Evolutionary conservation across 2,113 vertebrate genomes (phyloP), one percentile per base, ranked within the genome.

Genomic region (Falco punctatus): DNA sequence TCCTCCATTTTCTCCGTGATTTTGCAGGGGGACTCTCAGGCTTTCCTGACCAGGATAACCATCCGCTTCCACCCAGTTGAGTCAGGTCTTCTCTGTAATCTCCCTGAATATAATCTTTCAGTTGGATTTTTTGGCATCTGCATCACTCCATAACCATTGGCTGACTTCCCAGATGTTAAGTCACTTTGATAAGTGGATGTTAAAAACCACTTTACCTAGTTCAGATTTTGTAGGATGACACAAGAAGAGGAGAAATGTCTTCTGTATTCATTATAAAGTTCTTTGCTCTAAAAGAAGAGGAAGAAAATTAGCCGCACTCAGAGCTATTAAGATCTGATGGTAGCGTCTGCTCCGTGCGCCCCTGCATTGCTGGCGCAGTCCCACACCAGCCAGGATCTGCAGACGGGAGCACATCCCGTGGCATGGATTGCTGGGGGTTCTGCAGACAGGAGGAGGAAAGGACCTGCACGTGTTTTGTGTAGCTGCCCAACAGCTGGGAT

Each of bases 141-240:
- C 94, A 94, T 91, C 86, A 14, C 93, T 82, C 78, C 91, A 94
- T 88, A 95, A 94, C 78, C 88, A 73, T 94, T 97, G 96, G 81
- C 96, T 92, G 83, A 95, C 89, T 91, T 96, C 81, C 88, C 91
- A 95, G 93, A 92, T 91, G 92, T 91, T 96, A 96, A 97, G 92
- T 97, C 91, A 95, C 95, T 96, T 96, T 96, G 95, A 95, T 97
- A 97, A 97, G 95, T 97, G 97, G 90, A 96, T 96, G 96, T 98
- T 97, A 96, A 95, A 91, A 96, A 90, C 52, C 96, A 92, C 74
- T 97, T 90, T 88, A 90, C 86, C 83, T 94, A 46, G 42, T 69
- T 97, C 62, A 91, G 71, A 91, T 96, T 97, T 97, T 93, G 81
- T 78, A 88, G 71, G 81, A 86, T 96, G 96, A 95, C 91, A 97